These are phyloP conservation scores for Mimas tiliae DNA, from an alignment of 2,888 invertebrate species.

Conservation along the genomic window DNA sequence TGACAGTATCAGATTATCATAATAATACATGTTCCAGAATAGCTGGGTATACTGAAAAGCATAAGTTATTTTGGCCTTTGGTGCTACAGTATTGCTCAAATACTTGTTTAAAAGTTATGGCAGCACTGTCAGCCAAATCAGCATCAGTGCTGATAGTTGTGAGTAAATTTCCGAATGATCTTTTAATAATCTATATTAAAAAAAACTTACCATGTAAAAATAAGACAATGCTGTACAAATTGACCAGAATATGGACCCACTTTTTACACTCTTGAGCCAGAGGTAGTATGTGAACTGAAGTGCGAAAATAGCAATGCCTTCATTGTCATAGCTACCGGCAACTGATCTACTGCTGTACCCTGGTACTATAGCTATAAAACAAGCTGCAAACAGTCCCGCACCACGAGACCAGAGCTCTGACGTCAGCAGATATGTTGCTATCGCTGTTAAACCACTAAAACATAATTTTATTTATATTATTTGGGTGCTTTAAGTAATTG, in stretches of 20 bases:
- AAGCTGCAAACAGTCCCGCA: conserved; percentile 98
- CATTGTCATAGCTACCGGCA: conserved; percentile 99
- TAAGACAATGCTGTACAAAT: conserved; percentile 97
- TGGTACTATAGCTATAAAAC: conserved; percentile 99
- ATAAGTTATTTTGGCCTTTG: background rate
- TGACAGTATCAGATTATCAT: background rate
- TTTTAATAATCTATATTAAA: too few relatives aligned
- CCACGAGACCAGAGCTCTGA: conserved; percentile 99
- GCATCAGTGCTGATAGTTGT: too few relatives aligned
- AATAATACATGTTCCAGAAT: background rate
- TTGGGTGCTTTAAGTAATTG: too few relatives aligned
- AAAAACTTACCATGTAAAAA: conserved; percentile 97
- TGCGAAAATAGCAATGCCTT: conserved; percentile 99
- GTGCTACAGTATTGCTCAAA: too few relatives aligned
- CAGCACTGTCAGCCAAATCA: too few relatives aligned
- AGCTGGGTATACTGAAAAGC: background rate
- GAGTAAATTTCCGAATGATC: too few relatives aligned
- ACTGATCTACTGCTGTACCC: conserved; percentile 99
- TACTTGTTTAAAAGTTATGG: too few relatives aligned
- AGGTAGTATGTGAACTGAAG: conserved; percentile 99
- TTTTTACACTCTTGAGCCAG: conserved; percentile 99
- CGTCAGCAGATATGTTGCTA: conserved; percentile 98
- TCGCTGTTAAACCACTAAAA: conserved; percentile 97
- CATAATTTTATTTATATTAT: conserved; percentile 8
- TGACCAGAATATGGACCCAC: conserved; percentile 98